Conservation (phyloP, 2,888 invertebrate genomes). For the Anaspis maculata region DNA sequence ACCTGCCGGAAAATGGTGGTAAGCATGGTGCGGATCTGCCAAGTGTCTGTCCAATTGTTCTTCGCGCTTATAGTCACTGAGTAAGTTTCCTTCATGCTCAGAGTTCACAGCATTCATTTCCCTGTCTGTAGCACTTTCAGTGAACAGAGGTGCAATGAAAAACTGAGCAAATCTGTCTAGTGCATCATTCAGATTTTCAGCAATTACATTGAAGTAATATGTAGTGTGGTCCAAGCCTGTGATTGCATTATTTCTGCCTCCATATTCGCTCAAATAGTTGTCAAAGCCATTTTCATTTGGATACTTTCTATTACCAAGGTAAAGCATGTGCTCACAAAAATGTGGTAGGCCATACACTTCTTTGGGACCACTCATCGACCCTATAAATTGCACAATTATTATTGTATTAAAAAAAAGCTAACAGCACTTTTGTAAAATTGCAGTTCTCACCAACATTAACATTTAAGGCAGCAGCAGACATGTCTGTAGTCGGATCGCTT, state of each 20-base stretch:
- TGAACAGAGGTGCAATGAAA: slow-evolving; percentile 88
- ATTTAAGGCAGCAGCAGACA: slow-evolving; percentile 85
- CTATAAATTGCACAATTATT: too few species aligned
- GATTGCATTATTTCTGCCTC: slow-evolving; percentile 87
- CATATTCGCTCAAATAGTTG: slow-evolving; percentile 83
- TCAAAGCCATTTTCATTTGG: slow-evolving; percentile 87
- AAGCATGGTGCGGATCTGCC: slow-evolving; percentile 71
- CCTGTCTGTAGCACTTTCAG: slow-evolving; percentile 81
- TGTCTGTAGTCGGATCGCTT: slow-evolving; percentile 86
- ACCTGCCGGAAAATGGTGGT: slow-evolving; percentile 86
- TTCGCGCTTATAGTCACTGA: slow-evolving; percentile 81
- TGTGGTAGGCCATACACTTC: slow-evolving; percentile 90
- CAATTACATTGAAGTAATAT: slow-evolving; percentile 88
- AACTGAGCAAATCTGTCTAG: slow-evolving; percentile 96
- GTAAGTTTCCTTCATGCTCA: slow-evolving; percentile 91
- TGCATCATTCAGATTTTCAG: slow-evolving; percentile 68
- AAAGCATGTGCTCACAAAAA: slow-evolving; percentile 99
- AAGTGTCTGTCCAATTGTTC: slow-evolving; percentile 83
- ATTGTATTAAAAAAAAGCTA: too few species aligned
- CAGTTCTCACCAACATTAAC: slow-evolving; percentile 86
- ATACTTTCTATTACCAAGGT: slow-evolving; percentile 90
- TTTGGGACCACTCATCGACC: slow-evolving; percentile 84
- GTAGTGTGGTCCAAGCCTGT: slow-evolving; percentile 88
- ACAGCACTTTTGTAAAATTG: too few species aligned
- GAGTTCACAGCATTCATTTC: slow-evolving; percentile 95